Evolutionary conservation across 2,888 invertebrate genomes (phyloP).

Genomic region (Lordiphosa fenestrarum): DNA sequence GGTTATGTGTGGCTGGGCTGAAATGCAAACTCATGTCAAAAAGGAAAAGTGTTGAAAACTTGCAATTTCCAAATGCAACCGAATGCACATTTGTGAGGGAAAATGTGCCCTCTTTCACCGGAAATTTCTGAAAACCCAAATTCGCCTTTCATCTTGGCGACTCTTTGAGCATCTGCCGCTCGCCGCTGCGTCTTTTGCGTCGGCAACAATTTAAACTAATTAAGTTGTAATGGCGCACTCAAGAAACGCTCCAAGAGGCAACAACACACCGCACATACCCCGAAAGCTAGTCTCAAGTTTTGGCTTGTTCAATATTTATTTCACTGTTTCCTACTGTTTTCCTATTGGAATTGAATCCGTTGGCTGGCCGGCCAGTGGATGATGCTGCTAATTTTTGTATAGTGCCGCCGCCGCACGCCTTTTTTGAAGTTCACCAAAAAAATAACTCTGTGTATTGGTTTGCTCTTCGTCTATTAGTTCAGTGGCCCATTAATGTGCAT

Average conservation of each 20-base stretch:
- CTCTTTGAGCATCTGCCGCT: conserved; percentile 45
- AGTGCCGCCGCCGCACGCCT: conserved; percentile 13
- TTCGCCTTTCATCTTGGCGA: conserved; percentile 34
- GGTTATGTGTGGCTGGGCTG: conserved; percentile 34
- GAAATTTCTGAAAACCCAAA: conserved; percentile 39
- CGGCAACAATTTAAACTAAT: conserved; percentile 74
- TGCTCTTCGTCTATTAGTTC: conserved; percentile 64
- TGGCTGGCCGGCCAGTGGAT: conserved; percentile 27
- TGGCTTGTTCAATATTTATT: conserved; percentile 37
- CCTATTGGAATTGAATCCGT: conserved; percentile 12
- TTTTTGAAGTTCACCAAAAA: conserved; percentile 59
- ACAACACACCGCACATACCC: no score
- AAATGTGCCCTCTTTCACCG: conserved; percentile 52
- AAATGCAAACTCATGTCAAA: conserved; percentile 50
- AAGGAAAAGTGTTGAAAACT: conserved; percentile 21
- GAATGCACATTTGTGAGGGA: neutral
- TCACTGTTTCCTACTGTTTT: conserved; percentile 39
- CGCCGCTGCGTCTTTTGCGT: conserved; percentile 18
- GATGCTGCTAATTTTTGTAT: conserved; percentile 68
- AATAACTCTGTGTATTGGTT: conserved; percentile 35
- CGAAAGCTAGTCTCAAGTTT: conserved; percentile 14
- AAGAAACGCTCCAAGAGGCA: conserved; percentile 43
- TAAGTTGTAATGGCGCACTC: conserved; percentile 75
- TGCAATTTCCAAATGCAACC: conserved; percentile 34
- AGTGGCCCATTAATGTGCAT: conserved; percentile 74